Evolutionary conservation across 2,797 vertebrate species (phyloP), one percentile per base, ranked within the genome.

Genomic region (Lagodon rhomboides): DNA sequence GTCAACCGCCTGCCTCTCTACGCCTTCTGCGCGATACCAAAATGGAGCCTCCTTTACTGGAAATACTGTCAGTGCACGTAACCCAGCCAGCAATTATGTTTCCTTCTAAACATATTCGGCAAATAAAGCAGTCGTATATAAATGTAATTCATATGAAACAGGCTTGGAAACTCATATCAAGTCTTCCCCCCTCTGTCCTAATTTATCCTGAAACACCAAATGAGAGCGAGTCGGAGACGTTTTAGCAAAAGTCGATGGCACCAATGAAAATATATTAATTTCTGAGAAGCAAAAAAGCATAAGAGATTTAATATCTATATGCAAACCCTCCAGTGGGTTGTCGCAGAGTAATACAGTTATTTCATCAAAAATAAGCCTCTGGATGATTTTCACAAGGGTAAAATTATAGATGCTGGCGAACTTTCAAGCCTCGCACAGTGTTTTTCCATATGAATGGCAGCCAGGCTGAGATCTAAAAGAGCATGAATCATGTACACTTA

Each of bases 301-400:
- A 74, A 58, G 38, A 62, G 38, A 77, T 80, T 77, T 85, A 72
- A 87, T 71, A 80, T 79, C 34, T 69, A 18, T 54, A 65, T 68
- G 59, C 47, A 71, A 70, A 80, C 76, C 38, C 34, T 73, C 47
- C 47, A 77, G 51, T 7, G 5, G 30, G 58, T 44, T 74, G 38
- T 69, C 34, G 20, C 46, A 68, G 41, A 68, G 63, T 77, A 54
- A 78, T 73, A 64, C 22, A 54, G 64, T 73, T 10, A 84, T 84
- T 81, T 83, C 4, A 65, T 84, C 43, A 83, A 69, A 85, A 77
- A 68, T 41, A 72, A 61, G 10, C 38, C 77, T 68, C 53, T 60
- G 66, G 68, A 62, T 72, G 23, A 78, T 74, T 84, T 77, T 77
- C 61, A 79, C 44, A n/a, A 75, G 54, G 22, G 55, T 67, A 38